Conservation (phyloP, 1,140 invertebrate species). For the Gryon sp. region DNA sequence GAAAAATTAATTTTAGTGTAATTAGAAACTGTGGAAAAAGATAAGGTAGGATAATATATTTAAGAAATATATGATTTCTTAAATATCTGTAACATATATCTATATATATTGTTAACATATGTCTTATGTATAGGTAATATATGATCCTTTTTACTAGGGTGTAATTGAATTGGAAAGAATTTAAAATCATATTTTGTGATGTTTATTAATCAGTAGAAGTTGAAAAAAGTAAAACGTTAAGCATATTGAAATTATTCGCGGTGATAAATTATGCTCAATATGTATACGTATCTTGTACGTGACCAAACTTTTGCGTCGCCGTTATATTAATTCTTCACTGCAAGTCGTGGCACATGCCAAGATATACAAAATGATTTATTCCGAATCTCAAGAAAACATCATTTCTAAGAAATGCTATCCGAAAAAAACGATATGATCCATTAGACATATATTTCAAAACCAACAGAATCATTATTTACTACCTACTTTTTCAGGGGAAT, state of each 20-base stretch:
- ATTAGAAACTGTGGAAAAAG: too few species aligned
- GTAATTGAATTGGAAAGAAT: too few species aligned
- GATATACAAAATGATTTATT: constrained; percentile 59
- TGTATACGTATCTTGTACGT: constrained; percentile 57
- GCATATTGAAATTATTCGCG: constrained; percentile 52
- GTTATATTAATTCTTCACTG: constrained; percentile 61
- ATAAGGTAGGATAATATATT: too few species aligned
- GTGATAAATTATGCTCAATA: constrained; percentile 53
- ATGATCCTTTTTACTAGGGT: too few species aligned
- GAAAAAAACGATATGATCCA: constrained; percentile 42
- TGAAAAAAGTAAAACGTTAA: constrained; percentile 35
- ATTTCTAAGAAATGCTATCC: constrained; percentile 34
- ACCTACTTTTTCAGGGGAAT: too few species aligned
- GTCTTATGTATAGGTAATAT: too few species aligned
- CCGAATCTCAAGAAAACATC: constrained; percentile 53
- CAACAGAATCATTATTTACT: constrained; percentile 25
- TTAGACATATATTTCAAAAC: constrained; percentile 29
- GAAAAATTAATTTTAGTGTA: too few species aligned
- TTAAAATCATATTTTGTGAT: too few species aligned
- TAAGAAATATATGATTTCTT: too few species aligned
- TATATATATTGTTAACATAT: too few species aligned
- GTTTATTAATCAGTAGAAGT: too few species aligned
- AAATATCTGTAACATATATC: too few species aligned
- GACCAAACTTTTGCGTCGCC: constrained; percentile 55
- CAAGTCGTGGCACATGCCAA: constrained; percentile 57